Evolutionary conservation across 2,797 vertebrate species (phyloP), one percentile per base, ranked within the genome.

Genomic region (Malurus leucopterus): DNA sequence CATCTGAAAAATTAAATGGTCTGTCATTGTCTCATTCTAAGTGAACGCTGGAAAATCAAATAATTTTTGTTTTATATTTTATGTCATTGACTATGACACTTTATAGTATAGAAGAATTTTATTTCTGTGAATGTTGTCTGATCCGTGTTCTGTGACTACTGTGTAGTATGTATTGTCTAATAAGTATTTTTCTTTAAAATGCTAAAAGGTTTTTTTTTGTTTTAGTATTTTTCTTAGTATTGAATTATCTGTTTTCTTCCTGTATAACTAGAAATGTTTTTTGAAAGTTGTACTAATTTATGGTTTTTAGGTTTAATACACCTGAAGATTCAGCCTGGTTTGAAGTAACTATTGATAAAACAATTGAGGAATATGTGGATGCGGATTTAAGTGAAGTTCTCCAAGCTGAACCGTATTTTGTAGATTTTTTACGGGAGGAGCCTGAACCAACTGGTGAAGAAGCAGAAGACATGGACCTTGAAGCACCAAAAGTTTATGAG

Each of bases 391-490:
- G 38, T 3, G 24, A 95, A 9, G 32, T 21, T 54, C 67, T 97
- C 40, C 32, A 87, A 20, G 7, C 53, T 20, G 97, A 98, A 61
- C 94, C 96, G 0, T 98, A 97, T 85, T 98, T 98, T 76, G 97
- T 97, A 65, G 97, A 98, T 84, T 98, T 98, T 95, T 96, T 98
- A 49, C 86, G 91, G 57, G 97, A 98, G 0, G 67, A 96, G 34
- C 96, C 97, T n/a, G 97, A 98, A 83, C 81, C 96, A 71, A 96
- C 96, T 44, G 97, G 97, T 19, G 97, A 97, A 1, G 97, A 97
- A 74, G 89, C 97, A 46, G 97, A 98, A 51, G 96, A 98, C 7
- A 58, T 19, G 53, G 12, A 68, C 4, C 95, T 97, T 92, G 88
- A 95, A 94, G 50, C 96, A 65, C 97, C 97, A 70, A 98, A 97